Evolutionary conservation across 2,888 invertebrate genomes (phyloP), one percentile per base, ranked within the genome.

Genomic region (Hermaeophaga mercurialis): DNA sequence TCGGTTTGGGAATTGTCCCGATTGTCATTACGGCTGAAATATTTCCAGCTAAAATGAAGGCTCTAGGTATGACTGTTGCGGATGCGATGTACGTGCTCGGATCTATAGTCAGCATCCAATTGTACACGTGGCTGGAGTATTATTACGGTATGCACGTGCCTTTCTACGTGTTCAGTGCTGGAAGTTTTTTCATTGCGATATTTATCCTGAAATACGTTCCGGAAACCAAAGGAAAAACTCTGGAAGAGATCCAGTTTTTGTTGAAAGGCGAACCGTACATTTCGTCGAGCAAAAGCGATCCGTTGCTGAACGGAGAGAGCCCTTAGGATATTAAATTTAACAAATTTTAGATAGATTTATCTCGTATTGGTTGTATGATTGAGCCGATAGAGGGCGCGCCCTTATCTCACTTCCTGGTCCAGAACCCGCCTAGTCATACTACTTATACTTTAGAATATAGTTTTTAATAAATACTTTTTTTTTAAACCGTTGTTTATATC

Each of bases 41-140:
- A n/a, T 78, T 78, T 56, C 73, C 77, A 1, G 72, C 77, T 1
- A 73, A 73, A 41, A 72, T 78, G 5, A 78, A 78, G 67, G 76
- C 76, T 1, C 70, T 74, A 57, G 75, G 75, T 1, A 75, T 76
- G 75, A 75, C 76, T 0, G 34, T 74, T 34, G 70, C 75, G 1
- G 76, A 76, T 47, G 70, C 69, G 1, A 70, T 72, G 62, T 77
- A 75, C 54, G 75, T 75, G 1, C 53, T 71, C 3, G 72, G 72
- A 17, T 72, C 70, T n/a, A 63, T 73, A 5, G 44, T 74, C 3
- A 73, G 75, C 3, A 66, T 76, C 17, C 69, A 71, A 34, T 48
- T 75, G 22, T 77, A 74, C 53, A 69, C 72, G 53, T 61, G 62
- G 45, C 58, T 75, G 31, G 65, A 68, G 19, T 53, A 62, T 8